phyloP scores from a whole-genome alignment of 2,113 vertebrate genomes.

The Tricholaema leucomelas region DNA sequence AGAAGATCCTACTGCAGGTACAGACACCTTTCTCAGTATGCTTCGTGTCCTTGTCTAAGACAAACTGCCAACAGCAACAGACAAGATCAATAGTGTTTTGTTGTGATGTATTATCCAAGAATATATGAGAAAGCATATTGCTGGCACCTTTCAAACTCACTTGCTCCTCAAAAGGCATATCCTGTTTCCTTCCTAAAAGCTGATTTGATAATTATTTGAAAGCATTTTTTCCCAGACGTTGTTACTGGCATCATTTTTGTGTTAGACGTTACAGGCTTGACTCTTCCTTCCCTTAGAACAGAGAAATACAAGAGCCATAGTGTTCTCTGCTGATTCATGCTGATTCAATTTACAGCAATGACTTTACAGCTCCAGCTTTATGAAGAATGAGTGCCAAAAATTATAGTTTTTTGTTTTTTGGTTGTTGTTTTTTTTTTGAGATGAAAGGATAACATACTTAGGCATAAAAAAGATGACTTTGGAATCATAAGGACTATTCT shows the following conservation, averaged over 20 bases:
- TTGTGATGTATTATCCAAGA: background rate
- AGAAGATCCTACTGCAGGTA: background rate
- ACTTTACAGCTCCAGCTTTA: background rate
- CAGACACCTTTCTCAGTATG: background rate
- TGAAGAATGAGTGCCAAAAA: background rate
- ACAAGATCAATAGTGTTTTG: background rate
- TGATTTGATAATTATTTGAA: background rate
- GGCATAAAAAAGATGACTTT: background rate
- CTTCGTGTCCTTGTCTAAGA: background rate
- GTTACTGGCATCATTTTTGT: background rate
- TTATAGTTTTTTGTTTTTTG: background rate
- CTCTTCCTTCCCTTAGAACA: background rate
- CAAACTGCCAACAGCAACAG: background rate
- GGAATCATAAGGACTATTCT: background rate
- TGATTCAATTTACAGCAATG: background rate
- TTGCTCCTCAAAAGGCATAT: background rate
- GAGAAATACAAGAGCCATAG: background rate
- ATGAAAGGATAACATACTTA: background rate
- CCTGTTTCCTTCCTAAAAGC: background rate
- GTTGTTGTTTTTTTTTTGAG: background rate
- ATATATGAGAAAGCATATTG: background rate
- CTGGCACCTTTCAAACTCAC: background rate
- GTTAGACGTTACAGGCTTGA: background rate
- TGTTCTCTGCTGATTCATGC: background rate
- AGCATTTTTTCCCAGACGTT: background rate